Conservation (phyloP, 2,113 vertebrate species). For the Zingel zingel region DNA sequence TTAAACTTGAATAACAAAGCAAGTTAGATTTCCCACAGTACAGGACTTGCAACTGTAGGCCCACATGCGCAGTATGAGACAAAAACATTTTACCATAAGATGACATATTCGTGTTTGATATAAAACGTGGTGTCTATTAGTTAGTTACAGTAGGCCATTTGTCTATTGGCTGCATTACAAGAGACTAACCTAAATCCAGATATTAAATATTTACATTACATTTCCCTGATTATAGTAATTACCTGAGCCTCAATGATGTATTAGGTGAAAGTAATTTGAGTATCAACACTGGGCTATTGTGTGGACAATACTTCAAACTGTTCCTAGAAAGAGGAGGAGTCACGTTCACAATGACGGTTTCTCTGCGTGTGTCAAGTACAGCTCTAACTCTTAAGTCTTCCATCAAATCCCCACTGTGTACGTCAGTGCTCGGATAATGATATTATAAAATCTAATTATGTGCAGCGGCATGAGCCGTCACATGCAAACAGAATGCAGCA, state of each 20-base stretch:
- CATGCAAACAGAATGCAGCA: conserved; percentile 43
- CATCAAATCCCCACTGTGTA: conserved; percentile 8
- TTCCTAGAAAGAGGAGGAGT: conserved; percentile 33
- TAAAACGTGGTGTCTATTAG: neutral
- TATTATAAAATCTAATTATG: conserved; percentile 56
- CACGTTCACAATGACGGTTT: neutral
- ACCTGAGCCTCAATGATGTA: conserved; percentile 34
- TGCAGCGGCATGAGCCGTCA: conserved; percentile 48
- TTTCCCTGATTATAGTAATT: conserved; percentile 44
- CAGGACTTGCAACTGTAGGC: conserved; percentile 14
- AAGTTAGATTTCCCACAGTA: conserved; percentile 38
- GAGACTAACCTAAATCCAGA: conserved; percentile 37
- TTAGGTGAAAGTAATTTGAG: conserved; percentile 28
- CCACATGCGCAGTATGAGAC: neutral
- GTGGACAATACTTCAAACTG: conserved; percentile 23
- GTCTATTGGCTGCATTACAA: neutral
- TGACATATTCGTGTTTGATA: neutral
- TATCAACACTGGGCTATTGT: conserved; percentile 20
- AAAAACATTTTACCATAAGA: neutral
- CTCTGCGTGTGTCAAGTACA: neutral
- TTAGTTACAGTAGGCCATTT: neutral
- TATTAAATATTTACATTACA: conserved; percentile 50
- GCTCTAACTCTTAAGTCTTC: neutral
- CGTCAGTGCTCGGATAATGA: conserved; percentile 36
- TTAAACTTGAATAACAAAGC: conserved; percentile 37